These are phyloP conservation scores for Hippolais icterina DNA, from an alignment of 2,113 vertebrate species.

Conservation along the genomic window DNA sequence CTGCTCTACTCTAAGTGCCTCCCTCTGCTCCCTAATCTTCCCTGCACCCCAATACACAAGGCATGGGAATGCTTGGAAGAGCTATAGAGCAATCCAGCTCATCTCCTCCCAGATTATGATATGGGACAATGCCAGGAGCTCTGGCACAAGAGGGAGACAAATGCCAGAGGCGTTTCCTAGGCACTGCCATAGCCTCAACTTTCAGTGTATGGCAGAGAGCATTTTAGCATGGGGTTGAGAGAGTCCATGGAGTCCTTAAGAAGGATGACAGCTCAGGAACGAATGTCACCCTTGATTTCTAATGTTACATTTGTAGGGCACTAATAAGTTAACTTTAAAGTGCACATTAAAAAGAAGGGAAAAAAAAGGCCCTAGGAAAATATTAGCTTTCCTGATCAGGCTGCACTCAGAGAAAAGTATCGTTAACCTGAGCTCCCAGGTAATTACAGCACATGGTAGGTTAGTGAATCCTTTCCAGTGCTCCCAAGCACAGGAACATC, in stretches of 20 bases:
- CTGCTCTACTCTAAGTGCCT: neutral
- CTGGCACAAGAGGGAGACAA: neutral
- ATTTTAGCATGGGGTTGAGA: neutral
- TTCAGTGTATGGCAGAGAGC: fast-evolving
- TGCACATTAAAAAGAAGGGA: neutral
- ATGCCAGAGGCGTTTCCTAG: neutral
- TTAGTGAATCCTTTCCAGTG: constrained; percentile 12
- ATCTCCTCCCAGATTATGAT: neutral
- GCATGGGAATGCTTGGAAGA: neutral
- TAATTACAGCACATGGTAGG: constrained; percentile 51
- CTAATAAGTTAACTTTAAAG: constrained; percentile 37
- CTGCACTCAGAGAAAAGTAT: constrained; percentile 2
- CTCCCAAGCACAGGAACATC: constrained; percentile 60
- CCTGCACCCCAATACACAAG: neutral
- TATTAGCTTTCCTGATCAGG: neutral
- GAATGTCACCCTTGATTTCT: neutral
- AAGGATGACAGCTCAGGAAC: neutral
- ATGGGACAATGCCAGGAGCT: neutral
- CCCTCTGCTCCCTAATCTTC: neutral
- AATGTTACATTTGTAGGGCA: neutral
- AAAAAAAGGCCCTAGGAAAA: neutral
- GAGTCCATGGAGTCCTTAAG: neutral
- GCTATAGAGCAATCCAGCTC: neutral
- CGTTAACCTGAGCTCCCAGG: constrained; percentile 50
- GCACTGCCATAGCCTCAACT: neutral